Base-by-base conservation (phyloP, 92 coral and sea anemone species). In the Anthopleura xanthogrammica region DNA sequence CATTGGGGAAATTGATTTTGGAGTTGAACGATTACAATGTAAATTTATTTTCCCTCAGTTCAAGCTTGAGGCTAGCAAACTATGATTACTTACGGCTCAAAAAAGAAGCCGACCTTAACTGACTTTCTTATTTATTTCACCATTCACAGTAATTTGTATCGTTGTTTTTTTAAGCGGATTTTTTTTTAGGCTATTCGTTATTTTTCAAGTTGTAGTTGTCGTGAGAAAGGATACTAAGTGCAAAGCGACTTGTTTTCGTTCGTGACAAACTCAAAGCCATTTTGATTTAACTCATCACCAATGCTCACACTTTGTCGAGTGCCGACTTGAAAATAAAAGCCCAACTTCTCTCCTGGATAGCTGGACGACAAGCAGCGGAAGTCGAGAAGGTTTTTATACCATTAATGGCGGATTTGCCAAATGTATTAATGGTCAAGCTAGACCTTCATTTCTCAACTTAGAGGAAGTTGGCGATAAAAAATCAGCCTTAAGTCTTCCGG, bases 401-500 rank as follows among this genome's bases (percentile, higher is more conserved):
- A 64, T 13, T 81, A 81, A 60, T 81, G 84, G 56, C 66, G 74
- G 84, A 68, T 66, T 81, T 81, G 77, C 77, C 48, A 81, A 81
- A 81, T 81, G 77, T 81, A 48, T 60, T 81, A 80, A 80, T 81
- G 77, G 84, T 50, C 65, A 52, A 36, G 52, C 62, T 16, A 81
- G 74, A 70, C 77, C 56, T 65, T 75, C 12, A 50, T 58, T 70
- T 46, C 50, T 62, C 58, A 7, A 40, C n/a, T 60, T 42, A 41
- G 48, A 80, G 83, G 83, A 80, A 80, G 76, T 80, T 65, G 42
- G 83, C 62, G 84, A 81, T 81, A 81, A 81, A 81, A 77, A 75
- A 70, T 81, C 74, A 70, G 84, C 77, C 58, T 52, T 50, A 66
- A 81, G 62, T 81, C 84, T 81, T 81, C 84, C 84, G 84, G 77